These are phyloP conservation scores for Synergus itoensis DNA, from an alignment of 2,888 invertebrate genomes.

Conservation along the genomic window DNA sequence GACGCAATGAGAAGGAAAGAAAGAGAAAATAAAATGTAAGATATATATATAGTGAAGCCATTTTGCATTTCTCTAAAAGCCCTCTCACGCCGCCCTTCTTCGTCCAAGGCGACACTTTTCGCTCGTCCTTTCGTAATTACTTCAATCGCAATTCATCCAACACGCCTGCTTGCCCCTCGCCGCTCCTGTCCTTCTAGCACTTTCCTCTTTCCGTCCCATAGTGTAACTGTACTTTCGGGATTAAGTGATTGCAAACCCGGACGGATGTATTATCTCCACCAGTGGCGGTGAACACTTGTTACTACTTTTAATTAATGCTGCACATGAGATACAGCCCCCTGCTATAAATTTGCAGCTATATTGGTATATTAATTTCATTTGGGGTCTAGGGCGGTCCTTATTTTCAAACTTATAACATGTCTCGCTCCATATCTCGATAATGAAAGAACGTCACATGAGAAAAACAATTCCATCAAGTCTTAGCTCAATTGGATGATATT, in stretches of 20 bases:
- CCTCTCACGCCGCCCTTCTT: neutral
- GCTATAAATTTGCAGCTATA: neutral
- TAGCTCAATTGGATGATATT: too few relatives aligned
- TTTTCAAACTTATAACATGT: too few relatives aligned
- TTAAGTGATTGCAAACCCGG: constrained; percentile 58
- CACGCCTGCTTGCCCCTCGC: constrained; percentile 33
- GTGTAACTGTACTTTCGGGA: constrained; percentile 50
- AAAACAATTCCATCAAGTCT: too few relatives aligned
- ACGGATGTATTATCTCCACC: constrained; percentile 56
- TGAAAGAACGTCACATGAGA: too few relatives aligned
- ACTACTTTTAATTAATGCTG: constrained; percentile 65
- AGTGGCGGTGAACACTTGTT: constrained; percentile 54
- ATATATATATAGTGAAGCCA: constrained; percentile 31
- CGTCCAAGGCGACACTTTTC: constrained; percentile 34
- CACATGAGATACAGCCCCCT: constrained; percentile 45
- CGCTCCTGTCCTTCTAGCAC: neutral
- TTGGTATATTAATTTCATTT: too few relatives aligned
- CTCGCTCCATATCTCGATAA: too few relatives aligned
- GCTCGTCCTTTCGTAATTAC: constrained; percentile 45
- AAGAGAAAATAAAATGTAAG: constrained; percentile 14
- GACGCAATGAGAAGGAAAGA: neutral
- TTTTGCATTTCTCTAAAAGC: constrained; percentile 42
- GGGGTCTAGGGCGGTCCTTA: too few relatives aligned
- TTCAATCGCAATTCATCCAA: constrained; percentile 46
- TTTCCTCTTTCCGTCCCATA: constrained; percentile 30